Evolutionary conservation across 1,140 invertebrate genomes (phyloP).

Genomic region (Drosophila arizonae): DNA sequence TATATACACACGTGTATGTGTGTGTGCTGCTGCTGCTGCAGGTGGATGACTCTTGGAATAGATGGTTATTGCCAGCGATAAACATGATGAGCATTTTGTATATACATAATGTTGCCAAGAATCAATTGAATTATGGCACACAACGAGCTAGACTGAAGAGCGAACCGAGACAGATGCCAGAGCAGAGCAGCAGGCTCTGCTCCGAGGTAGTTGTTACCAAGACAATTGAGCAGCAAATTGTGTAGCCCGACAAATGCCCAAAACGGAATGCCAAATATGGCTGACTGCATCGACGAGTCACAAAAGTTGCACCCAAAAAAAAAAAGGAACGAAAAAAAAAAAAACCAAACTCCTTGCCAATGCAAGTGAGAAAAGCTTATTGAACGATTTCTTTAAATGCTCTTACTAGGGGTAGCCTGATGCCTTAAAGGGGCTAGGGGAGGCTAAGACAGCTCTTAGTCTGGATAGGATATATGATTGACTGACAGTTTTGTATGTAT

Average conservation of each 20-base stretch:
- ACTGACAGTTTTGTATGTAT: too few relatives aligned
- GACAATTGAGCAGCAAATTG: constrained; percentile 80
- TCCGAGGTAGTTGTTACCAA: constrained; percentile 32
- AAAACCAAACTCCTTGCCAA: constrained; percentile 1
- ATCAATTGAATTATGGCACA: constrained; percentile 75
- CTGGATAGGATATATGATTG: too few relatives aligned
- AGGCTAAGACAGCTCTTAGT: too few relatives aligned
- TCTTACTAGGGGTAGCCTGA: background rate
- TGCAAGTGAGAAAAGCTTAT: constrained; percentile 54
- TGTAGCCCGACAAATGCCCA: constrained; percentile 60
- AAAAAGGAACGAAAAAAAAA: background rate
- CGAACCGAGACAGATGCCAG: background rate
- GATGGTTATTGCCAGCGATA: constrained; percentile 62
- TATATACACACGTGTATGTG: constrained; percentile 1
- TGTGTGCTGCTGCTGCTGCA: constrained; percentile 13
- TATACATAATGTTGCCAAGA: constrained; percentile 63
- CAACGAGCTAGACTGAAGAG: constrained; percentile 16
- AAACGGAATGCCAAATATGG: constrained; percentile 65
- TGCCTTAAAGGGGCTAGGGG: too few relatives aligned
- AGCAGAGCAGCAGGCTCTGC: background rate
- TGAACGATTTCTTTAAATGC: constrained; percentile 25
- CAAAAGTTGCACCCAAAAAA: constrained; percentile 6
- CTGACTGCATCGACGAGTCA: constrained; percentile 25
- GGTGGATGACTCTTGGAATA: constrained; percentile 22
- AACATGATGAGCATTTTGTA: constrained; percentile 65